These are phyloP conservation scores for Diplazon laetatorius DNA, from an alignment of 2,888 invertebrate genomes.

Conservation along the genomic window DNA sequence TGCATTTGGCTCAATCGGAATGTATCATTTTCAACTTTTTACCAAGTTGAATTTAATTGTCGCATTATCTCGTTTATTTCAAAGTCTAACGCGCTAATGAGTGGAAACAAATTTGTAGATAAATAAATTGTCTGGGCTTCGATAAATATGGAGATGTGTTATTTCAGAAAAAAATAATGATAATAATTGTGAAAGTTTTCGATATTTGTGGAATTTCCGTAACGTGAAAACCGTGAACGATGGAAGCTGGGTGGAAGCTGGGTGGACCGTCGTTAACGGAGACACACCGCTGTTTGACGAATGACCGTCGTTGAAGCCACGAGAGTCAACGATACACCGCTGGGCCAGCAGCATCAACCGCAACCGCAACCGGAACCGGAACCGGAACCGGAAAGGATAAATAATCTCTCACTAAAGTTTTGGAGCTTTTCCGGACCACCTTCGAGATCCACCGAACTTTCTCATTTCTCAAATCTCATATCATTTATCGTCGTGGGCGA, in stretches of 20 bases:
- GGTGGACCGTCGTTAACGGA: neutral
- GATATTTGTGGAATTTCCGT: neutral
- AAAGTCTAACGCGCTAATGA: too few species aligned
- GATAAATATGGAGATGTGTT: too few species aligned
- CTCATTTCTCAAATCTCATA: neutral
- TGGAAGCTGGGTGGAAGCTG: neutral
- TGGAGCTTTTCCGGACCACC: neutral
- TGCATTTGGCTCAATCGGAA: too few species aligned
- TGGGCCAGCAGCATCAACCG: neutral
- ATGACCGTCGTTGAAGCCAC: slow-evolving; percentile 22
- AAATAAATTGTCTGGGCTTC: too few species aligned
- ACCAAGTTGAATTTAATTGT: too few species aligned
- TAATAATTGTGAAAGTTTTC: too few species aligned
- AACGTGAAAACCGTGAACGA: neutral
- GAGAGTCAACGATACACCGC: neutral
- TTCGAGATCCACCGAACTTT: neutral
- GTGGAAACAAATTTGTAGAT: too few species aligned
- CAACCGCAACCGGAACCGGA: slow-evolving; percentile 39
- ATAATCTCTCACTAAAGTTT: slow-evolving; percentile 31
- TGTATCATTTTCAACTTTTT: too few species aligned
- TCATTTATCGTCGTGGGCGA: slow-evolving; percentile 49
- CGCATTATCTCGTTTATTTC: too few species aligned
- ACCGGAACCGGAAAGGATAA: slow-evolving; percentile 41
- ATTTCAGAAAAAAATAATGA: too few species aligned
- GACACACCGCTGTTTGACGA: slow-evolving; percentile 46